Evolutionary conservation across 2,888 invertebrate species (phyloP).

Genomic region (Drosophila kambysellisi): DNA sequence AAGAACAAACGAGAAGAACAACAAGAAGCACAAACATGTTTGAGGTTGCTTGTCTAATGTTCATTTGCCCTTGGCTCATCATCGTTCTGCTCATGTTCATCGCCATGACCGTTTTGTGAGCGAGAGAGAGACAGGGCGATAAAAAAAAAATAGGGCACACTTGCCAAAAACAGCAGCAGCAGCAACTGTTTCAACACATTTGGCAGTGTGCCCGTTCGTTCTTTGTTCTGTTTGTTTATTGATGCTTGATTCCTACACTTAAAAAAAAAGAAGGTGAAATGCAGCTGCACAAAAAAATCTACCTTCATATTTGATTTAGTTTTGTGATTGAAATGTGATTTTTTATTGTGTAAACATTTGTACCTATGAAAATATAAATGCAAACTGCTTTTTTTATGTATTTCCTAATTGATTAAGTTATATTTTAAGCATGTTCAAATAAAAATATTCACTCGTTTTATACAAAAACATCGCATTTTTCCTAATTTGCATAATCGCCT

Average conservation of each 20-base stretch:
- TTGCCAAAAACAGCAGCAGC: slow-evolving; percentile 38
- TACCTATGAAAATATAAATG: slow-evolving; percentile 27
- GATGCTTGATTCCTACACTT: slow-evolving; percentile 57
- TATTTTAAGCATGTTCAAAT: slow-evolving; percentile 26
- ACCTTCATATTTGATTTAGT: slow-evolving; percentile 7
- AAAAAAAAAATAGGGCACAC: slow-evolving; percentile 67
- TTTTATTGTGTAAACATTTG: slow-evolving; percentile 44
- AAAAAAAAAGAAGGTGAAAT: neutral
- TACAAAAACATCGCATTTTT: slow-evolving; percentile 21
- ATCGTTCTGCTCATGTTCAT: slow-evolving; percentile 89
- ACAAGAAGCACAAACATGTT: slow-evolving; percentile 71
- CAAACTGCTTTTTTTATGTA: slow-evolving; percentile 11
- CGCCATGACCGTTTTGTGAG: slow-evolving; percentile 88
- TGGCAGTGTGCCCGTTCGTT: slow-evolving; percentile 76
- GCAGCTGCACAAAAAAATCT: neutral
- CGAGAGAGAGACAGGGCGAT: slow-evolving; percentile 2
- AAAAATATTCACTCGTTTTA: slow-evolving; percentile 27
- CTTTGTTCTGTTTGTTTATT: slow-evolving; percentile 18
- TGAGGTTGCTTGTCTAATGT: slow-evolving; percentile 87
- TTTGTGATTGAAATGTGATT: slow-evolving; percentile 62
- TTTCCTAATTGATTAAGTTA: slow-evolving; percentile 38
- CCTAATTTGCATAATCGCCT: slow-evolving; percentile 10
- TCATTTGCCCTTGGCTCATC: slow-evolving; percentile 89
- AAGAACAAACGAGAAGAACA: slow-evolving; percentile 1
- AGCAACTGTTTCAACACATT: slow-evolving; percentile 63